Percentiles rank a stretch among this genome's conserved stretches.
Evolutionary conservation across 1,140 invertebrate species (phyloP).

Genomic region (Mycetomoellerius zeteki): DNA sequence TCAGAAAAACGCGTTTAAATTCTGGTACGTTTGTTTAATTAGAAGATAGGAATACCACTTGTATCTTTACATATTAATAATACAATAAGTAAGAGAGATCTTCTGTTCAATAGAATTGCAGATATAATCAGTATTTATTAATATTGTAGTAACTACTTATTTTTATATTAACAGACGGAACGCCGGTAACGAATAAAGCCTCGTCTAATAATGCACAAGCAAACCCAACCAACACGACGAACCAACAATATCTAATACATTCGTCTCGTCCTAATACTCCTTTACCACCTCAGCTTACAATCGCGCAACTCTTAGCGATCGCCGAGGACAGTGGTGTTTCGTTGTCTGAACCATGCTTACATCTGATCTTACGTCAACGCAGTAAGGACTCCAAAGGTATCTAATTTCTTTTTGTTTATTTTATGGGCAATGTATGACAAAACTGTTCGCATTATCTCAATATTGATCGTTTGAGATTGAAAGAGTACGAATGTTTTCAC

Average conservation of each 20-base stretch:
- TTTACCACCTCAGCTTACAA: constrained; percentile 88
- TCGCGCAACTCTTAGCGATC: constrained; percentile 89
- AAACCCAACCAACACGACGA: constrained; percentile 72
- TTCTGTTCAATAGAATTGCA: not conserved
- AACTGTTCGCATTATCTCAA: not conserved
- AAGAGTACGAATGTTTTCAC: not conserved
- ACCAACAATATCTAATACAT: constrained; percentile 86
- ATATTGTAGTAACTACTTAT: not conserved
- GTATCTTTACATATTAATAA: not conserved
- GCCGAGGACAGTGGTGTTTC: constrained; percentile 88
- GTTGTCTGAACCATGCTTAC: constrained; percentile 88
- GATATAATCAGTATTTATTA: not conserved
- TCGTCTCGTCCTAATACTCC: constrained; percentile 85
- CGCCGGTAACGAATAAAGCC: constrained; percentile 73
- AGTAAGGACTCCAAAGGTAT: constrained; percentile 77
- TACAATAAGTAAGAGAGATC: not conserved
- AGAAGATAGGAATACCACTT: not conserved
- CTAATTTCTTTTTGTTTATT: not conserved
- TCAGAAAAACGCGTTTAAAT: constrained; percentile 80
- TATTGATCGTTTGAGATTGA: not conserved
- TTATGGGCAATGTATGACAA: not conserved
- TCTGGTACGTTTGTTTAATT: constrained; percentile 73
- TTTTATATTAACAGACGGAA: constrained; percentile 70
- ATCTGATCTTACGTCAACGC: constrained; percentile 82
- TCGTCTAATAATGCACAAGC: constrained; percentile 72